Conservation (phyloP, 1,140 invertebrate species). For the Scaptomyza montana region DNA sequence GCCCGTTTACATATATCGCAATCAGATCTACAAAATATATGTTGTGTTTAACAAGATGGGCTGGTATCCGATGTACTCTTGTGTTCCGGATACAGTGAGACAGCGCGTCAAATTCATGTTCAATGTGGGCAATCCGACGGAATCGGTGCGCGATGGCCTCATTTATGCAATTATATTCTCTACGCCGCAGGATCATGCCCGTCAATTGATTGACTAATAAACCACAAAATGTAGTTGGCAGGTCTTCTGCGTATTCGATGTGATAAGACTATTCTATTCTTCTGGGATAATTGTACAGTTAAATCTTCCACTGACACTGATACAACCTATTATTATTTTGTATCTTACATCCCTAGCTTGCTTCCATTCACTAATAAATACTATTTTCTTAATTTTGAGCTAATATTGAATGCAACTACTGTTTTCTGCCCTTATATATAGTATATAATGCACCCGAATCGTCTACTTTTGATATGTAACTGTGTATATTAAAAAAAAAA, state of each 20-base stretch:
- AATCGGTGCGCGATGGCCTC: conserved; percentile 89
- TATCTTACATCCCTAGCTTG: not conserved
- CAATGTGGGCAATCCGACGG: conserved; percentile 87
- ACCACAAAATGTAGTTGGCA: too few species aligned
- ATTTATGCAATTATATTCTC: conserved; percentile 90
- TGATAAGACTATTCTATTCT: conserved; percentile 35
- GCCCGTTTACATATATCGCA: conserved; percentile 89
- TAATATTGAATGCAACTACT: not conserved
- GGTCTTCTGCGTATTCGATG: not conserved
- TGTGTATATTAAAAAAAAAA: not conserved
- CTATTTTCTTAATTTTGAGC: not conserved
- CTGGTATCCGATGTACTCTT: conserved; percentile 90
- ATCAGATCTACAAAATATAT: conserved; percentile 91
- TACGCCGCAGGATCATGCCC: conserved; percentile 70
- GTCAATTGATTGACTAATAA: conserved; percentile 61
- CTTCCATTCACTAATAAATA: not conserved
- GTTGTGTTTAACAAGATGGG: conserved; percentile 92
- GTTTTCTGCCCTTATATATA: too few species aligned
- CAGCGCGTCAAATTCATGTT: conserved; percentile 90
- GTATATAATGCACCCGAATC: too few species aligned
- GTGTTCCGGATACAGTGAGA: conserved; percentile 86
- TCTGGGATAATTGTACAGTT: conserved; percentile 3
- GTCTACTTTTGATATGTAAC: not conserved
- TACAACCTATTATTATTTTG: too few species aligned
- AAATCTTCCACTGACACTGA: not conserved